Evolutionary conservation across 2,113 vertebrate species (phyloP).

Genomic region (Montifringilla adamsi): DNA sequence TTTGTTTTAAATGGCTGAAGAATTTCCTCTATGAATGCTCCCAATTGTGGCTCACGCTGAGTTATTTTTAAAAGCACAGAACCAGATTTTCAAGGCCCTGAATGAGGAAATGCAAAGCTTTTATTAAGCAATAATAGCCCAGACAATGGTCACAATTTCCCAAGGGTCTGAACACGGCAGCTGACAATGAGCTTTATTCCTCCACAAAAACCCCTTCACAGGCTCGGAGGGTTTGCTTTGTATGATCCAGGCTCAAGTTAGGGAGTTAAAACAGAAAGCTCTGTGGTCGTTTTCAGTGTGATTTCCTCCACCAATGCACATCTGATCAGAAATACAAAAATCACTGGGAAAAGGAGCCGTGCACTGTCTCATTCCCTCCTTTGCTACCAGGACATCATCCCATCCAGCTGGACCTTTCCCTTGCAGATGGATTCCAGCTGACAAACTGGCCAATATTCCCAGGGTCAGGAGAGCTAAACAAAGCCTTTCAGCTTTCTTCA

Average conservation of each 20-base stretch:
- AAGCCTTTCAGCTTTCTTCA: not conserved
- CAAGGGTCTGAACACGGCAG: slow-evolving; percentile 35
- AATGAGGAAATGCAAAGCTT: slow-evolving; percentile 58
- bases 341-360: not conserved
- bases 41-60: slow-evolving; percentile 6
- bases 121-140: slow-evolving; percentile 55
- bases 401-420: not conserved
- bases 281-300: not conserved
- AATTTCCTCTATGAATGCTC: slow-evolving; percentile 56
- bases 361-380: rapidly evolving
- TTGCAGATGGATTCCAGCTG: not conserved
- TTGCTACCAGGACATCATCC: not conserved
- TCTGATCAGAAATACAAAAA: not conserved
- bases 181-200: slow-evolving; percentile 53
- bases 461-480: not conserved
- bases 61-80: slow-evolving; percentile 55
- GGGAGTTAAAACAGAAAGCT: slow-evolving; percentile 22
- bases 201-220: slow-evolving; percentile 33
- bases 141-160: slow-evolving; percentile 58
- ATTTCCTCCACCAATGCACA: not conserved
- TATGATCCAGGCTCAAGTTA: not conserved
- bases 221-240: slow-evolving; percentile 3
- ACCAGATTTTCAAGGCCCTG: slow-evolving; percentile 19
- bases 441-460: not conserved
- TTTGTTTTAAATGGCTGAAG: slow-evolving; percentile 33